Base-by-base conservation (phyloP, 92 coral and sea anemone genomes). In the Diadumene lineata region DNA sequence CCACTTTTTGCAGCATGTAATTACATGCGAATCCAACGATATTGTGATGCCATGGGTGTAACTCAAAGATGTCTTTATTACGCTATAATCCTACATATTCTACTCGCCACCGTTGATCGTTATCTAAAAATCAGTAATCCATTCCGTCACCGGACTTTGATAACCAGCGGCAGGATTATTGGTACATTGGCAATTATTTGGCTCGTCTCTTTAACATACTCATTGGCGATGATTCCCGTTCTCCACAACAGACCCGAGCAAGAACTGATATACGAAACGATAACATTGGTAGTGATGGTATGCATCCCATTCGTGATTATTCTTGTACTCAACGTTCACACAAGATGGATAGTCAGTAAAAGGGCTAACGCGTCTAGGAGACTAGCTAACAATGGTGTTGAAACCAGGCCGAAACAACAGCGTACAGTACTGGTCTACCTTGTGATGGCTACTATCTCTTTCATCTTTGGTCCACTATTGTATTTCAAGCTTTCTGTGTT, bases 51-150 rank as follows among this genome's bases (percentile, higher is more conserved):
- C 48, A 87, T 91, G 92, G 93, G 87, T 34, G 33, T 91, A 21
- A 73, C 83, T 50, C 97, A 91, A 38, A 79, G 93, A 34, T 87
- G 81, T 50, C 77, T 84, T 27, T 76, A 90, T 27, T 77, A 84
- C 26, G 78, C 90, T 2, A 91, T 88, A 6, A 88, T 87, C 43
- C 84, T 91, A 1, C 97, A 91, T 75, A 68, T 91, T 69, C 69
- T 87, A 27, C 81, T 88, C 6, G 97, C 97, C 10, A 91, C 93
- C 2, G 66, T 78, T 8, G 97, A 91, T 56, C 88, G 92, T 34
- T 87, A 77, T 32, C 73, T 87, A 65, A 90, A 90, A 68, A 90
- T 90, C 29, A 73, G 70, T 31, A 67, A 68, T 48, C 97, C 97
- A 11, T 66, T 90, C 11, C 64, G 72, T 8, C 87, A 90, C 78